A percentile compares a stretch with the other conserved stretches of the same genome.
phyloP scores from a whole-genome alignment of 2,113 vertebrate species.

The Catharus fuscescens region DNA sequence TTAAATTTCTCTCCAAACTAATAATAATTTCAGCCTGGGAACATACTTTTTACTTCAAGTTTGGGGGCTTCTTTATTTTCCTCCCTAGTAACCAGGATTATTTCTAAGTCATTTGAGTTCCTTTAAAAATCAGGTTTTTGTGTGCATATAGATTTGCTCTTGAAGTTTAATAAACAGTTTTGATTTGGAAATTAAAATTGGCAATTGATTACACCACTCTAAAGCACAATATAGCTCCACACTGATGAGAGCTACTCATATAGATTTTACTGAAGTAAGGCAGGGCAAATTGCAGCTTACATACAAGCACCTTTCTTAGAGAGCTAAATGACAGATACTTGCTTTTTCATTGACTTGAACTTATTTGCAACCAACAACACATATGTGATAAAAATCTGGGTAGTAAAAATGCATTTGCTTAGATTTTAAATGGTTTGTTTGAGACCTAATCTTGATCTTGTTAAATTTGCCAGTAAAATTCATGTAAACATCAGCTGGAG shows the following conservation, averaged over 20 bases:
- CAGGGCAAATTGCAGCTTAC: neutral
- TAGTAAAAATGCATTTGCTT: neutral
- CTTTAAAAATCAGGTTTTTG: neutral
- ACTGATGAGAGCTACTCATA: neutral
- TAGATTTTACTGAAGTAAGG: neutral
- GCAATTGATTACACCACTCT: neutral
- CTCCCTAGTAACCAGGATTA: neutral
- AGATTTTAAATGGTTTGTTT: neutral
- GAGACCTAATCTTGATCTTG: neutral
- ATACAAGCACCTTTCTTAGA: neutral
- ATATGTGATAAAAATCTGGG: neutral
- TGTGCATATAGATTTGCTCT: neutral
- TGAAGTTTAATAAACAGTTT: neutral
- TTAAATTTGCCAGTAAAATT: constrained; percentile 1
- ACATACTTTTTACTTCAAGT: neutral
- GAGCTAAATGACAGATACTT: neutral
- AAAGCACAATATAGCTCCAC: neutral
- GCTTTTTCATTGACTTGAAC: neutral
- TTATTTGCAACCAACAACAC: neutral
- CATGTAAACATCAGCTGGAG: neutral
- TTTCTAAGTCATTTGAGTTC: neutral
- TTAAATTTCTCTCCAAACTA: constrained; percentile 40
- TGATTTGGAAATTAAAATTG: neutral
- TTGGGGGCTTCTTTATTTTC: neutral
- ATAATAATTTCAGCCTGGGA: neutral